These are phyloP conservation scores for Plotosus lineatus DNA, from an alignment of 2,113 vertebrate genomes.

Conservation along the genomic window DNA sequence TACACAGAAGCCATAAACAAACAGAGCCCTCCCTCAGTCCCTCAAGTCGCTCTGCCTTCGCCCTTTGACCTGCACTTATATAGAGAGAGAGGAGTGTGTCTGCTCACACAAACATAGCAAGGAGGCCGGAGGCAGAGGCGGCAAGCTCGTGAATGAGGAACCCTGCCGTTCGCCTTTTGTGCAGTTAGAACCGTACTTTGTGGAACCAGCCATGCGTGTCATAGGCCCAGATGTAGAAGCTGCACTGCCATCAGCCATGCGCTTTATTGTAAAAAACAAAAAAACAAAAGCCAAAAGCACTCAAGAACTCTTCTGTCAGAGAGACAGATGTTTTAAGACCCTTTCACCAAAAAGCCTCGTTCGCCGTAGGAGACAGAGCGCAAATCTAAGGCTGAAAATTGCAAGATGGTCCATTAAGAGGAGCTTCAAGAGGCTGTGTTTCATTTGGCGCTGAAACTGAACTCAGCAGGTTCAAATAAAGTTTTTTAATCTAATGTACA, in stretches of 20 bases:
- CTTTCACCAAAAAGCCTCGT: constrained; percentile 15
- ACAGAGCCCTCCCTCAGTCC: constrained; percentile 19
- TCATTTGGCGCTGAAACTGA: not conserved
- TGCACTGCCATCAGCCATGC: constrained; percentile 1
- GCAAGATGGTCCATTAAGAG: not conserved
- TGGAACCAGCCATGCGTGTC: constrained; percentile 47
- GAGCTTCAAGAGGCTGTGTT: not conserved
- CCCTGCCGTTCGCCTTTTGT: constrained; percentile 48
- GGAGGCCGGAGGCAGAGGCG: not conserved
- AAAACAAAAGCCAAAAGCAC: constrained; percentile 48
- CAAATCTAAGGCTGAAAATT: not conserved
- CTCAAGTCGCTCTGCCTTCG: not conserved
- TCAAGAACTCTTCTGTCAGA: constrained; percentile 24
- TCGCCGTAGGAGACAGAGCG: constrained; percentile 42
- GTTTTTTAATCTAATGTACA: no score
- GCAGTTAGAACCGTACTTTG: constrained; percentile 26
- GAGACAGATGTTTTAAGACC: constrained; percentile 27
- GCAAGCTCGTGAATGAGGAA: constrained; percentile 7
- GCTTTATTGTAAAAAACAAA: constrained; percentile 37
- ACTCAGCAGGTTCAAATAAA: not conserved
- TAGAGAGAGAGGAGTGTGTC: constrained; percentile 31
- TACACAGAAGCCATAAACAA: constrained; percentile 33
- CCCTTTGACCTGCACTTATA: constrained; percentile 32
- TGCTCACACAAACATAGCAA: constrained; percentile 8
- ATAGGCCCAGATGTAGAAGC: constrained; percentile 44